Base-by-base conservation (phyloP, 1,140 invertebrate genomes). In the Aphidius ervi region DNA sequence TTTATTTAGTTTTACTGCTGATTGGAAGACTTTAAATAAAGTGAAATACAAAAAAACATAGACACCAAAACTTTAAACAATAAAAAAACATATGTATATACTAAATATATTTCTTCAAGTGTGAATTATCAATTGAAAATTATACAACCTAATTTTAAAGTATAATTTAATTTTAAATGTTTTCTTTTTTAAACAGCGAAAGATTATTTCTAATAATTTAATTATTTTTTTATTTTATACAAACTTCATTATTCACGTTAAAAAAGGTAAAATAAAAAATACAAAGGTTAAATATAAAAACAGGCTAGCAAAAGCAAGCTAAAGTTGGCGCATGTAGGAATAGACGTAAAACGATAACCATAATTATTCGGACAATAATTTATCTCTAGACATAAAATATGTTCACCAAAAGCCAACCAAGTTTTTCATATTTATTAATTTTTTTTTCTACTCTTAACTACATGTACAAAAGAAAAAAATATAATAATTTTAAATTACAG, bases 1-100 rank as follows among this genome's bases (percentile, higher is more conserved):
- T 60, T 65, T 47, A 61, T 53, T 43, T 6, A 8, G 46, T 61
- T 63, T 52, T 54, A 42, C 10, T 9, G 42, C 45, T 40, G 43
- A 58, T 50, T 57, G 16, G 42, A 39, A 42, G 8, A 50, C 16
- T 1, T 7, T 31, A 57, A 53, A 47, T 48, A 63, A 7, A 9
- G 48, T 16, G 16, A 16, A 16, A 16, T 0, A 16, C 16, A n/a
- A n/a, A n/a, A n/a, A n/a, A n/a, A n/a, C n/a, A n/a, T n/a, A 16
- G 16, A 16, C 16, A 16, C 16, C 16, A 16, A 16, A 16, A 16
- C 16, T 16, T 16, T 16, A 16, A 16, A 16, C 1, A 16, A 16
- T 0, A 16, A 16, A 16, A 1, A 16, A 16, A 16, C n/a, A n/a
- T n/a, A n/a, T 16, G 16, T 16, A 40, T 54, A 54, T 40, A 54